Percentiles rank a stretch among this genome's conserved stretches.
phyloP scores from a whole-genome alignment of 2,797 vertebrate genomes.

The Clamator glandarius region DNA sequence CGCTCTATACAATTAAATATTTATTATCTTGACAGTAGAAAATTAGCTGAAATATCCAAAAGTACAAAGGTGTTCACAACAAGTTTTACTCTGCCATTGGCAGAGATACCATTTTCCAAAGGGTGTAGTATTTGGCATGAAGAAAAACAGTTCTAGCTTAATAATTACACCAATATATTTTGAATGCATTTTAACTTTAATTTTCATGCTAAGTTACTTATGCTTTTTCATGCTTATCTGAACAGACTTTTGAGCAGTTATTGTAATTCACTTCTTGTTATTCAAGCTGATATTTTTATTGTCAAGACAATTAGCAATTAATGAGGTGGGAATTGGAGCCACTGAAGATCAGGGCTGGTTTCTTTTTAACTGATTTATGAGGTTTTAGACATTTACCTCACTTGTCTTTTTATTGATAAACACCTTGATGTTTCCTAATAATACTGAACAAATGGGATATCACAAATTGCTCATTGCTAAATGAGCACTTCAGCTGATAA shows the following conservation, averaged over 20 bases:
- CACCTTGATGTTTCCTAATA: constrained; percentile 25
- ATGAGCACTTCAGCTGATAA: neutral
- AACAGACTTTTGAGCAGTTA: constrained; percentile 26
- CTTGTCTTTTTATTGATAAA: constrained; percentile 47
- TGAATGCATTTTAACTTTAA: neutral
- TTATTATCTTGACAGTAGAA: neutral
- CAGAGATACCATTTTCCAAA: neutral
- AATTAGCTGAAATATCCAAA: constrained; percentile 7
- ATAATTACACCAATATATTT: neutral
- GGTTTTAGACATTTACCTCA: constrained; percentile 16
- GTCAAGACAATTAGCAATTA: constrained; percentile 62
- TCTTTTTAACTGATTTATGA: constrained; percentile 51
- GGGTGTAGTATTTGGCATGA: neutral
- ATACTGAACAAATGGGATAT: neutral
- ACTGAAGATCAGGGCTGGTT: constrained; percentile 46
- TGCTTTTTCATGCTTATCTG: constrained; percentile 16
- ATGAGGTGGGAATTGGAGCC: constrained; percentile 52
- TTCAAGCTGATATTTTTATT: constrained; percentile 55
- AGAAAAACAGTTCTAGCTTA: neutral
- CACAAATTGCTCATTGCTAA: neutral
- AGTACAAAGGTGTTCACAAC: neutral
- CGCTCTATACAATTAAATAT: neutral
- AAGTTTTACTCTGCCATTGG: neutral
- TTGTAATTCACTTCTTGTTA: constrained; percentile 55
- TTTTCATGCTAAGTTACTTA: constrained; percentile 27